phyloP scores from a whole-genome alignment of 2,888 invertebrate species.

The Halictus ligatus region DNA sequence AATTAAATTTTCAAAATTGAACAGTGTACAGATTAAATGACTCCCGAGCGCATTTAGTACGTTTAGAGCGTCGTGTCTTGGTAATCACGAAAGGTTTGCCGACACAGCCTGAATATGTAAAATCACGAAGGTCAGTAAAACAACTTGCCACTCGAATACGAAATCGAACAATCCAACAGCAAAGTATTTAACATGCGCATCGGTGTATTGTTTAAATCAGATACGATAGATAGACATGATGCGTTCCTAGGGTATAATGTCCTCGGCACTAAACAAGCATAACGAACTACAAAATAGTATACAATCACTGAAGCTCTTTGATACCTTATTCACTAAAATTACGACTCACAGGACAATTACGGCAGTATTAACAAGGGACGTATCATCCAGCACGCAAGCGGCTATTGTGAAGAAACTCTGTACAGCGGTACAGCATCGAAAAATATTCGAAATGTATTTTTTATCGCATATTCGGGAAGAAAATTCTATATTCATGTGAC shows the following conservation, averaged over 20 bases:
- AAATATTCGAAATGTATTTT: not conserved
- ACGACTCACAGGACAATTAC: constrained; percentile 1
- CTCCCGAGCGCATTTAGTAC: constrained; percentile 5
- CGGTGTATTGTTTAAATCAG: constrained; percentile 30
- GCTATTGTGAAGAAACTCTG: not conserved
- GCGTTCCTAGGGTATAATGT: not conserved
- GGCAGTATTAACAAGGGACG: not conserved
- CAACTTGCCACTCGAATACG: constrained; percentile 51
- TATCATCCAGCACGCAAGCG: not conserved
- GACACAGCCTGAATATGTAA: constrained; percentile 35
- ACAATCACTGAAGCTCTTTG: not conserved
- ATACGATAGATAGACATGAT: constrained; percentile 6
- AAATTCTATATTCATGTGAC: not conserved
- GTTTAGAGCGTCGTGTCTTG: constrained; percentile 23
- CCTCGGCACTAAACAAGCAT: constrained; percentile 15
- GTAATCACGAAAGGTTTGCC: constrained; percentile 10
- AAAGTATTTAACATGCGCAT: constrained; percentile 48
- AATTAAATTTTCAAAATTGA: not conserved
- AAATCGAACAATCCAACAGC: constrained; percentile 42
- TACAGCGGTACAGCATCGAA: not conserved
- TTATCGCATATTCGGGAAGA: not conserved
- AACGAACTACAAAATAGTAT: constrained; percentile 28
- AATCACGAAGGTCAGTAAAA: constrained; percentile 47
- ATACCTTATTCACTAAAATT: not conserved
- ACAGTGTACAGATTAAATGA: not conserved